These are phyloP conservation scores for human (Homo sapiens) DNA, from an alignment of 2,113 vertebrate genomes.

Conservation along the genomic window GRCh38 chr14:89108501-89109000, in stretches of 20 bases:
- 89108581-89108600: neutral
- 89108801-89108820: neutral
- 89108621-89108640: accelerated
- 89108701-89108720: neutral
- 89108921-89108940: neutral
- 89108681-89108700: neutral
- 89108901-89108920: neutral
- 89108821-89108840: neutral
- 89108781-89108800: neutral
- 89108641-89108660: neutral
- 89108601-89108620: accelerated
- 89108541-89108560: accelerated
- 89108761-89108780: neutral
- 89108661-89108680: neutral
- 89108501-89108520: neutral
- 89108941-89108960: neutral
- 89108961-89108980: neutral
- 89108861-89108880: neutral
- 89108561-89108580: accelerated
- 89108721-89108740: neutral
- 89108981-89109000: neutral
- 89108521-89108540: neutral
- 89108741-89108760: neutral
- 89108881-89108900: neutral
- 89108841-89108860: neutral